Percentiles rank a stretch among this genome's conserved stretches.
Conservation (phyloP, 2,888 invertebrate genomes). For the Ischnura elegans region DNA sequence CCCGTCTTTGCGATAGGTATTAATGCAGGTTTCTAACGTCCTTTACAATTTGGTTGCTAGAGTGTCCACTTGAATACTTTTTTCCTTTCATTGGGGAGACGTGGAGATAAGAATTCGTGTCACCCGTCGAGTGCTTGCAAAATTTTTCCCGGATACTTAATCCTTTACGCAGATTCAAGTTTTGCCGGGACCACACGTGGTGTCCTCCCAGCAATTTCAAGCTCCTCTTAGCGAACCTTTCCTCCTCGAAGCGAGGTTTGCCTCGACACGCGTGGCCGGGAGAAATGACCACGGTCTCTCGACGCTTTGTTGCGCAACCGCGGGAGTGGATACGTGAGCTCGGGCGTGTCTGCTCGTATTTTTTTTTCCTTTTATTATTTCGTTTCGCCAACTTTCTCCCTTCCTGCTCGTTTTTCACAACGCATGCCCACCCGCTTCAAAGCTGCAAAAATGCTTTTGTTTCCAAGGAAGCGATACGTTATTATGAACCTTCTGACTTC, state of each 20-base stretch:
- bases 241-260: not conserved
- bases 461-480: not conserved
- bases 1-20: no score
- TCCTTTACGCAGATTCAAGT: not conserved
- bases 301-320: not conserved
- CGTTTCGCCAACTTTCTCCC: not conserved
- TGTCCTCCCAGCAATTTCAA: not conserved
- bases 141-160: not conserved
- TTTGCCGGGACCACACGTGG: not conserved
- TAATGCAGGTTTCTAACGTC: no score
- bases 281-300: not conserved
- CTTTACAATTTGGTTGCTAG: no score
- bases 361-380: not conserved
- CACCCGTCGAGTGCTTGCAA: not conserved
- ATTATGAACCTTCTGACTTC: not conserved
- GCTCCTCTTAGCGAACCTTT: not conserved
- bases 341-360: slow-evolving; percentile 26
- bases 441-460: slow-evolving; percentile 1
- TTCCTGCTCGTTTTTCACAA: slow-evolving; percentile 15
- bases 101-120: not conserved
- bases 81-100: no score
- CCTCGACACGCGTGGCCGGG: not conserved
- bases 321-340: slow-evolving; percentile 9
- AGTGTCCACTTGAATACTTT: no score
- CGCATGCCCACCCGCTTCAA: not conserved